These are phyloP conservation scores for Ariolimax columbianus DNA, from an alignment of 2,888 invertebrate genomes.

Conservation along the genomic window DNA sequence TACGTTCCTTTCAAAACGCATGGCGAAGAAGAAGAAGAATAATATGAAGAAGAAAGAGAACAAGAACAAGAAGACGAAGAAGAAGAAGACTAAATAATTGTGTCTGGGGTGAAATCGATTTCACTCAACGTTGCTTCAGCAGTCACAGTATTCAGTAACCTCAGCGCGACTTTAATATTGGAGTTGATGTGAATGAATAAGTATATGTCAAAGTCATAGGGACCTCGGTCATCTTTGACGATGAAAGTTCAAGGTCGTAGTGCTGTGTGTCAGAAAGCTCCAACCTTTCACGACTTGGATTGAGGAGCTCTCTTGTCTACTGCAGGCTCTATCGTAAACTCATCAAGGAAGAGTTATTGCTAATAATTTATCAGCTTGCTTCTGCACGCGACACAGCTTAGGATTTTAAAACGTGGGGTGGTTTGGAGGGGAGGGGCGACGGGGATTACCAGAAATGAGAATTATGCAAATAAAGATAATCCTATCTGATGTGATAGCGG, in stretches of 20 bases:
- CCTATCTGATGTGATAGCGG: constrained; percentile 4
- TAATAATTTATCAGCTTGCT: not conserved
- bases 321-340: not conserved
- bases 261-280: not conserved
- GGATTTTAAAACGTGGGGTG: not conserved
- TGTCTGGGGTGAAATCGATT: no score
- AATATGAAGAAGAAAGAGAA: no score
- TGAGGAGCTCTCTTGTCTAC: not conserved
- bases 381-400: not conserved
- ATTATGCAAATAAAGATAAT: constrained; percentile 39
- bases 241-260: not conserved
- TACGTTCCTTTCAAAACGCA: no score
- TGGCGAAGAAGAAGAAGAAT: no score
- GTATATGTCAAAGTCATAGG: not conserved
- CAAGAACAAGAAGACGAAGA: no score
- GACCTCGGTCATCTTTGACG: not conserved
- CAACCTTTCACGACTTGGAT: not conserved
- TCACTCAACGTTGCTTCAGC: no score
- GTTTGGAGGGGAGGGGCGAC: not conserved
- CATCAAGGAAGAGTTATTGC: not conserved
- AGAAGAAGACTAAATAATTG: no score
- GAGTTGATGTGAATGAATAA: no score
- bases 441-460: constrained; percentile 2
- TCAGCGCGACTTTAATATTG: no score
- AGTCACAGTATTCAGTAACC: no score